Evolutionary conservation across 2,888 invertebrate species (phyloP), one percentile per base, ranked within the genome.

Genomic region (Caenorhabditis imperialis): DNA sequence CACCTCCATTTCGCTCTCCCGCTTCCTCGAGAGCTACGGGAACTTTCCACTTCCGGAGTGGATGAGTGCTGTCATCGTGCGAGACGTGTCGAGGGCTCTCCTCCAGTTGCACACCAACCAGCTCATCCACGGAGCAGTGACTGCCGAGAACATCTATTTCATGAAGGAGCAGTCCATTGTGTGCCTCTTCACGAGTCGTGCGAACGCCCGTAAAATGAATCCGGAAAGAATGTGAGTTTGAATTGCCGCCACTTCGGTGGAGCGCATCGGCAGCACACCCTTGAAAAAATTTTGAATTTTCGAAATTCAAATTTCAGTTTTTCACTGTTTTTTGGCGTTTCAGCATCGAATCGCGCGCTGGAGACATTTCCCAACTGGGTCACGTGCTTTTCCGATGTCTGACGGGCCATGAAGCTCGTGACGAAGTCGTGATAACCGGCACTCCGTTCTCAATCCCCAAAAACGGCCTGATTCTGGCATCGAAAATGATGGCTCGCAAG

Each of bases 401-500:
- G n/a, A 71, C 62, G 16, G 71, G 71, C 3, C 16, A 23, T 16
- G 58, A 60, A 14, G 38, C 16, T 14, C 38, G 47, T 5, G 12
- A 25, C 20, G 12, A n/a, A 8, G 30, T 50, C 22, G 25, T 44
- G 22, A 23, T 47, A 14, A n/a, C 7, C 5, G 7, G 27, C 2
- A 10, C 23, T 14, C 62, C 54, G 8, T 62, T 57, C 44, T 20
- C 38, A 8, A 51, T 62, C 30, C 57, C 57, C 2, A 22, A 25
- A 16, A 33, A 62, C 10, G 71, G 50, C 14, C 7, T 71, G 6
- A 37, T 45, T 27, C 37, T 71, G 25, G 50, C 61, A 6, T 44
- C 44, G 25, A 71, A 63, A 58, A 62, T 71, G 71, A 71, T 71
- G 71, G 62, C 71, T 22, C 62, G 71, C 10, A 55, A 54, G 22